Percentiles rank a stretch among this genome's conserved stretches.
phyloP scores from a whole-genome alignment of 2,888 invertebrate genomes.

The Lochmaea capreae region DNA sequence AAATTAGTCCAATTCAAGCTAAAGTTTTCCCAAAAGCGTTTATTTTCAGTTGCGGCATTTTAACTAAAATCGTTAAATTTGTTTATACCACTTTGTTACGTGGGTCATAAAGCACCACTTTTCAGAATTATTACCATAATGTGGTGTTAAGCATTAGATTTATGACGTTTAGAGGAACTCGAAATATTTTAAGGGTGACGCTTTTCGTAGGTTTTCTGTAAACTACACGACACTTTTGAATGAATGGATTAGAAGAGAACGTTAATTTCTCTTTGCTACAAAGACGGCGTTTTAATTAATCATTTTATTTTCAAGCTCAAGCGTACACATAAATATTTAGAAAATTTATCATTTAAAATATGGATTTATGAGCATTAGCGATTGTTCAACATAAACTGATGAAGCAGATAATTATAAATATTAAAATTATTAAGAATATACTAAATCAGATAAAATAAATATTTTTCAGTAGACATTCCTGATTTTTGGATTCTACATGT shows the following conservation, averaged over 20 bases:
- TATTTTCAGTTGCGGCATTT: not conserved
- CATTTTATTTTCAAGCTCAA: not conserved
- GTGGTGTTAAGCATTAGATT: slow-evolving; percentile 34
- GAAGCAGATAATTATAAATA: too few species aligned
- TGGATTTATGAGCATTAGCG: too few species aligned
- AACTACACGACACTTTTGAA: slow-evolving; percentile 38
- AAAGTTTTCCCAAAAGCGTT: not conserved
- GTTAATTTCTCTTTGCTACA: slow-evolving; percentile 18
- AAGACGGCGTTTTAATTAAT: not conserved
- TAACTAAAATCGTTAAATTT: not conserved
- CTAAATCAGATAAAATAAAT: too few species aligned
- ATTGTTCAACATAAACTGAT: too few species aligned
- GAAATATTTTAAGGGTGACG: slow-evolving; percentile 44
- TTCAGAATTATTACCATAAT: slow-evolving; percentile 33
- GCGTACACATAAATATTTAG: too few species aligned
- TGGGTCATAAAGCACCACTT: slow-evolving; percentile 24
- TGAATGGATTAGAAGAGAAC: slow-evolving; percentile 20
- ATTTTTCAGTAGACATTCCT: too few species aligned
- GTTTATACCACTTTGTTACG: slow-evolving; percentile 13
- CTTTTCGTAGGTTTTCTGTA: slow-evolving; percentile 45
- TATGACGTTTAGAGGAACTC: slow-evolving; percentile 31
- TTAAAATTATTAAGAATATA: too few species aligned
- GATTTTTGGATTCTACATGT: too few species aligned
- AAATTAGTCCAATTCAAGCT: not conserved
- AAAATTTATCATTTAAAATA: too few species aligned